phyloP scores from a whole-genome alignment of 2,888 invertebrate genomes.

The Clusia tigrina region DNA sequence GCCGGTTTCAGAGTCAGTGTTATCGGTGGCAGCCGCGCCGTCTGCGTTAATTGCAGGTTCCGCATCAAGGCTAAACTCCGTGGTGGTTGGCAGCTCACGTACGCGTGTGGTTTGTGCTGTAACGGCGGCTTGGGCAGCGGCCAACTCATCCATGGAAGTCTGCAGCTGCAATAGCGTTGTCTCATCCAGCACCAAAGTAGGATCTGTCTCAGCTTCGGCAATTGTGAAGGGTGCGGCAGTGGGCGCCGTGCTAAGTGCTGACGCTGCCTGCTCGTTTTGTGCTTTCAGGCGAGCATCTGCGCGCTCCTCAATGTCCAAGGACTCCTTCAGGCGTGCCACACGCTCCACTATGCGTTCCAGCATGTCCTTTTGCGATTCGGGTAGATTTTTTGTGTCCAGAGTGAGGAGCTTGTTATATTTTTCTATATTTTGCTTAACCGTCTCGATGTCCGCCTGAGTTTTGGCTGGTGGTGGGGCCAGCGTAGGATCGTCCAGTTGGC shows the following conservation, averaged over 20 bases:
- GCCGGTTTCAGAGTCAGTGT: conserved; percentile 22
- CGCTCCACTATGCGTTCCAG: conserved; percentile 63
- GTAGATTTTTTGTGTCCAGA: conserved; percentile 61
- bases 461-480: conserved; percentile 53
- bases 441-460: conserved; percentile 62
- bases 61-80: conserved; percentile 42
- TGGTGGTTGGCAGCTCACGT: conserved; percentile 51
- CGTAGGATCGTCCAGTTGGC: conserved; percentile 35
- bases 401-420: conserved; percentile 61
- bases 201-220: conserved; percentile 54
- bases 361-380: conserved; percentile 63
- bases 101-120: conserved; percentile 48
- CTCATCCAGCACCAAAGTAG: conserved; percentile 55
- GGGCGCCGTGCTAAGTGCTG: conserved; percentile 1
- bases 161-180: conserved; percentile 56
- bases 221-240: conserved; percentile 29
- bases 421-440: conserved; percentile 61
- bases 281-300: conserved; percentile 15
- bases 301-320: conserved; percentile 56
- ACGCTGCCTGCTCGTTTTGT: conserved; percentile 26
- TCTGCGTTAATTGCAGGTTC: conserved; percentile 16
- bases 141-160: conserved; percentile 54
- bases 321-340: conserved; percentile 62
- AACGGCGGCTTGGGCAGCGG: conserved; percentile 50
- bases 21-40: conserved; percentile 28